Evolutionary conservation across 2,113 vertebrate genomes (phyloP), one percentile per base, ranked within the genome.

Genomic region (Uropsilus gracilis): DNA sequence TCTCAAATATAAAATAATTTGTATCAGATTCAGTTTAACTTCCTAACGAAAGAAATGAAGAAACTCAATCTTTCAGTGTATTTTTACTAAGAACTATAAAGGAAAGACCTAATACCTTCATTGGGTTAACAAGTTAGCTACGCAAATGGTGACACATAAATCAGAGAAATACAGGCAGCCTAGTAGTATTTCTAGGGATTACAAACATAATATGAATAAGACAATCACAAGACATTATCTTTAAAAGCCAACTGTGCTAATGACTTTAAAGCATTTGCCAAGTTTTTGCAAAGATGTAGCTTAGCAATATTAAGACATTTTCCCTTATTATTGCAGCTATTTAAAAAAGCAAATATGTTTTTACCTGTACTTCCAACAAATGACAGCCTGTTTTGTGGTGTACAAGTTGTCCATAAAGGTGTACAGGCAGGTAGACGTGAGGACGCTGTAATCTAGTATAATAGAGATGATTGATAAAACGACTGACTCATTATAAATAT

Each of bases 371-470:
- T 97, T 99, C 99, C 98, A 99, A 95, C 50, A 99, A 99, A 98
- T 99, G 99, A 92, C 99, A 99, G 97, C 99, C 99, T 26, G 99
- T 99, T 98, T 99, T 99, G 97, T 99, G 99, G 72, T 99, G 99
- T 82, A 99, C 99, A 96, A 99, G 98, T 95, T 99, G 99, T 95
- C 99, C 99, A 68, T 99, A 99, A 96, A 99, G 98, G 98, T 99
- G 99, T 98, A 99, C 98, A 53, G 99, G 99, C 69, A 99, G 98
- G 98, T 99, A 99, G 90, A 99, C 99, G 66, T 99, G 99, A 96
- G 99, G 99, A 98, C 99, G 98, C 94, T 99, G 99, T 98, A 99
- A 99, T 99, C 99, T 99, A 96, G 32, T 22, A 88, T 72, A 96
- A 98, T 3, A 97, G 85, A 97, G 96, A 97, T 77, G 0, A 83